Base-by-base conservation (phyloP, 2,113 vertebrate species). In the Thunnus thynnus region DNA sequence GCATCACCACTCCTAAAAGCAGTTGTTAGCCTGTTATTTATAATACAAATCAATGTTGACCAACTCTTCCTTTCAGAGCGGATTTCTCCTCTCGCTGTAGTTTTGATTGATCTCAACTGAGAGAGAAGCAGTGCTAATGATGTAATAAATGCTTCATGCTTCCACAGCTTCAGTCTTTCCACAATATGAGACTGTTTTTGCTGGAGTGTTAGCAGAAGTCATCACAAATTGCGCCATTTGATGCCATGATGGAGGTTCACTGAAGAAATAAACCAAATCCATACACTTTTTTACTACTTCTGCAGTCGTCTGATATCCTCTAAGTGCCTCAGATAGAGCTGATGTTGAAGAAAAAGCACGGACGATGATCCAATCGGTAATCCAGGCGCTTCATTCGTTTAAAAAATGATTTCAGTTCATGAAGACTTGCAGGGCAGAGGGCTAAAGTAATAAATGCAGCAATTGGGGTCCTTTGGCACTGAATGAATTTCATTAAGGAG, bases 241-340 rank as follows among this genome's bases (percentile, higher is more conserved):
- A 25, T 8, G 4, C n/a, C 58, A 8, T 41, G 58, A 66, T 13
- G 41, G 14, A 69, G 47, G 47, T 71, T 3, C 55, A 12, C 41
- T 36, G 73, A 44, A 46, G 51, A 36, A 58, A 67, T 25, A 48
- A 52, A 63, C 47, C 55, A 44, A 78, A 54, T 61, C 74, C 58
- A 36, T 3, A 13, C 67, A 50, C 3, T 20, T 70, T 30, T 50
- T 68, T 51, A 36, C 61, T 1, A 6, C 12, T n/a, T 57, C 41
- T 22, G 47, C 41, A 67, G 72, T 17, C 3, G 1, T 27, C 50
- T 71, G 32, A 66, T 58, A 4, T 80, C 70, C 46, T 62, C 0
- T 30, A 75, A 82, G 89, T 72, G 66, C 63, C 70, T 80, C 56
- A 27, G 74, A 52, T 13, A 18, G 50, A 80, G 77, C 20, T n/a